phyloP scores from a whole-genome alignment of 1,140 invertebrate genomes.

The Teleopsis dalmanni region DNA sequence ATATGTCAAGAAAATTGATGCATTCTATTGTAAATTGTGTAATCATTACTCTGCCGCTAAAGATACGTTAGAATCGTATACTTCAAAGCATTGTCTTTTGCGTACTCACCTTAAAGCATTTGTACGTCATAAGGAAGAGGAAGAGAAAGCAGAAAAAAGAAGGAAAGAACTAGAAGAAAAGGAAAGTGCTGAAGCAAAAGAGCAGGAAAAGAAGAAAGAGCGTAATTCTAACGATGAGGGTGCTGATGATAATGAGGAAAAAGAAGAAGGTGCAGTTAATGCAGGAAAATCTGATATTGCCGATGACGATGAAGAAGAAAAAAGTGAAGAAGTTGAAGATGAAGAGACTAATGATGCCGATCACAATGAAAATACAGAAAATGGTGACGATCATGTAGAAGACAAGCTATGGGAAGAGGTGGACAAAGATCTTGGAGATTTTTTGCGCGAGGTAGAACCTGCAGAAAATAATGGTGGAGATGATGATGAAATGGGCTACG shows the following conservation, averaged over 20 bases:
- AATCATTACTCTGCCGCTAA: conserved; percentile 59
- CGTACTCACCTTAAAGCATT: conserved; percentile 64
- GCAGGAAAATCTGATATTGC: no score
- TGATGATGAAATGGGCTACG: conserved; percentile 64
- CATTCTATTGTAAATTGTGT: conserved; percentile 65
- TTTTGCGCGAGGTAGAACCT: conserved; percentile 56
- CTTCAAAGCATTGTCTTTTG: conserved; percentile 61
- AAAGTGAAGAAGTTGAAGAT: conserved; percentile 47
- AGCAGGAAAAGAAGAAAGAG: conserved; percentile 41
- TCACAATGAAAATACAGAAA: no score
- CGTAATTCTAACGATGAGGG: conserved; percentile 60
- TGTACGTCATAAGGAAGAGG: conserved; percentile 64
- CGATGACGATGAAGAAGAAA: conserved; percentile 24
- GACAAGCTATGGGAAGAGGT: conserved; percentile 67
- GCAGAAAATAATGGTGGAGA: conserved; percentile 56
- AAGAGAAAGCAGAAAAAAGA: conserved; percentile 56
- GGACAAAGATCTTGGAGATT: conserved; percentile 64
- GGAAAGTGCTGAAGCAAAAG: conserved; percentile 28
- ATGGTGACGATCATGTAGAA: conserved; percentile 50
- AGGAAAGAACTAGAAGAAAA: conserved; percentile 50
- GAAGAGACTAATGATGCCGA: conserved; percentile 25
- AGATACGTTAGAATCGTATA: conserved; percentile 52
- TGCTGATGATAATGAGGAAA: conserved; percentile 45
- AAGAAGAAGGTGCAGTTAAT: conserved; percentile 15
- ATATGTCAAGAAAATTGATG: conserved; percentile 66